These are phyloP conservation scores for Trachelus tabidus DNA, from an alignment of 2,888 invertebrate species.

Conservation along the genomic window DNA sequence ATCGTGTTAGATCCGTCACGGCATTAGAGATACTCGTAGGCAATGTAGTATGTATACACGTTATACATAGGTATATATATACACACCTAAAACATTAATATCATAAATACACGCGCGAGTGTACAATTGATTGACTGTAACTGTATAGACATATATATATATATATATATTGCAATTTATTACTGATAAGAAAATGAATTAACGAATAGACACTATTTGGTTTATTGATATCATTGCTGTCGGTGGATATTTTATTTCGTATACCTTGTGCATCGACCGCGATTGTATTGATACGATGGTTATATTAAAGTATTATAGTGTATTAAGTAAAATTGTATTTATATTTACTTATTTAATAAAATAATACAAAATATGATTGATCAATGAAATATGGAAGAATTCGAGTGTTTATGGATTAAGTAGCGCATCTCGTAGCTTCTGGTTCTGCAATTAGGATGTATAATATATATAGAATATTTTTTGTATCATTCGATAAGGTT, in stretches of 20 bases:
- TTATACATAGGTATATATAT: conserved; percentile 2
- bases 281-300: conserved; percentile 13
- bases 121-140: conserved; percentile 6
- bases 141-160: not conserved
- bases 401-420: not conserved
- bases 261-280: conserved; percentile 12
- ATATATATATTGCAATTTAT: not conserved
- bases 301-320: not conserved
- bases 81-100: not conserved
- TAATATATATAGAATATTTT: no score
- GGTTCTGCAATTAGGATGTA: not conserved
- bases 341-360: conserved; percentile 11
- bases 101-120: not conserved
- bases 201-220: not conserved
- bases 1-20: not conserved
- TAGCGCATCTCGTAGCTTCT: not conserved
- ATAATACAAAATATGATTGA: conserved; percentile 16
- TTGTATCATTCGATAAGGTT: not conserved
- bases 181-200: not conserved
- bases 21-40: not conserved
- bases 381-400: not conserved
- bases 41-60: not conserved
- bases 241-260: not conserved
- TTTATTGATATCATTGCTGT: conserved; percentile 1
- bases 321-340: conserved; percentile 3